phyloP scores from a whole-genome alignment of 2,113 vertebrate genomes.

The Pongo abelii region DNA sequence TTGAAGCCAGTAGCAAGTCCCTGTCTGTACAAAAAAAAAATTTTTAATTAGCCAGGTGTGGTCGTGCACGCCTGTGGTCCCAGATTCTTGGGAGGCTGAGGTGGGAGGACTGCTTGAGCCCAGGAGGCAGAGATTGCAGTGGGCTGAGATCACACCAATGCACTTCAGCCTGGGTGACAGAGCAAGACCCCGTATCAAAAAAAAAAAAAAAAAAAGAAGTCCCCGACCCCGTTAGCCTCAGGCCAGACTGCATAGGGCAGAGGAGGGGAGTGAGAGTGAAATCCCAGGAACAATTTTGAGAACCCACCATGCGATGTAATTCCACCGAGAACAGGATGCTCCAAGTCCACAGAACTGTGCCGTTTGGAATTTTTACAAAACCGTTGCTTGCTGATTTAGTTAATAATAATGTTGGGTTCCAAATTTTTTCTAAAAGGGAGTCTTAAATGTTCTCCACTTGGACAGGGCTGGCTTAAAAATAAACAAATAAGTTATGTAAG shows the following conservation, averaged over 20 bases:
- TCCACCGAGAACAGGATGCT: background rate
- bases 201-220: too few relatives aligned
- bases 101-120: too few relatives aligned
- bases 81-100: too few relatives aligned
- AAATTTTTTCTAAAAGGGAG: constrained; percentile 67
- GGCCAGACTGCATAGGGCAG: background rate
- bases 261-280: background rate
- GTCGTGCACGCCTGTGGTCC: too few relatives aligned
- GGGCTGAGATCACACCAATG: too few relatives aligned
- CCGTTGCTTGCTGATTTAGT: constrained; percentile 64
- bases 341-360: constrained; percentile 3
- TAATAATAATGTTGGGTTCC: constrained; percentile 78
- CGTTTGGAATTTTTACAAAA: constrained; percentile 55
- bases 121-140: too few relatives aligned
- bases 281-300: constrained; percentile 32
- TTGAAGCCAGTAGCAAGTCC: too few relatives aligned
- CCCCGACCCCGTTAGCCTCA: background rate
- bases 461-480: constrained; percentile 69
- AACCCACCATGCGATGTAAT: background rate
- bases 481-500: constrained; percentile 81
- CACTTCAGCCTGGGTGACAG: too few relatives aligned
- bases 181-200: too few relatives aligned
- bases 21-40: too few relatives aligned
- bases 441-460: constrained; percentile 72
- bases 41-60: too few relatives aligned